Conservation (phyloP, 2,888 invertebrate genomes). For the Clistopyga incitator region DNA sequence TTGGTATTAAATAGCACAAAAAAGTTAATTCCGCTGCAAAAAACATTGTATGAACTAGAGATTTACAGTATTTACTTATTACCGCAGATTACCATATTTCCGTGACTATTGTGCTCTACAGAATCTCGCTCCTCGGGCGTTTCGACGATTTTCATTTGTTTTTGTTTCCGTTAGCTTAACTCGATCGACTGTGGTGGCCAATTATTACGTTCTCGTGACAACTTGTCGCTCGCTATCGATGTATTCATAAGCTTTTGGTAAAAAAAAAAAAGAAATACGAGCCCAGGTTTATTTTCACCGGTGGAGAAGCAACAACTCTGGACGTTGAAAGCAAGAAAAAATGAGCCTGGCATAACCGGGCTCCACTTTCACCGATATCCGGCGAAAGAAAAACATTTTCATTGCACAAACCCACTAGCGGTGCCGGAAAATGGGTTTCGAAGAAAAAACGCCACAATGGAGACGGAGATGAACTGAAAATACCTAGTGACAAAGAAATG, state of each 20-base stretch:
- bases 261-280: neutral
- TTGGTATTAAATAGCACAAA: too few relatives aligned
- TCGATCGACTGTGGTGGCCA: neutral
- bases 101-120: too few relatives aligned
- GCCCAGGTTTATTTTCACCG: neutral
- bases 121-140: neutral
- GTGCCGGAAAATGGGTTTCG: neutral
- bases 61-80: too few relatives aligned
- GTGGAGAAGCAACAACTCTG: neutral
- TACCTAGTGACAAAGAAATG: conserved; percentile 14
- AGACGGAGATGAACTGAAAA: neutral
- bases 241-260: neutral
- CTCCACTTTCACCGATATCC: neutral
- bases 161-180: neutral
- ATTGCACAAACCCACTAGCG: neutral
- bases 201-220: neutral
- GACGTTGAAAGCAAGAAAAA: neutral
- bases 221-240: neutral
- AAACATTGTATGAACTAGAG: too few relatives aligned
- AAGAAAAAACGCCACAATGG: neutral
- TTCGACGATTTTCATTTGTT: neutral
- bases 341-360: neutral
- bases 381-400: neutral
- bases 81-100: too few relatives aligned
- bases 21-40: too few relatives aligned